Evolutionary conservation across 1,140 invertebrate species (phyloP), one percentile per base, ranked within the genome.

Genomic region (Scaptomyza pallida): DNA sequence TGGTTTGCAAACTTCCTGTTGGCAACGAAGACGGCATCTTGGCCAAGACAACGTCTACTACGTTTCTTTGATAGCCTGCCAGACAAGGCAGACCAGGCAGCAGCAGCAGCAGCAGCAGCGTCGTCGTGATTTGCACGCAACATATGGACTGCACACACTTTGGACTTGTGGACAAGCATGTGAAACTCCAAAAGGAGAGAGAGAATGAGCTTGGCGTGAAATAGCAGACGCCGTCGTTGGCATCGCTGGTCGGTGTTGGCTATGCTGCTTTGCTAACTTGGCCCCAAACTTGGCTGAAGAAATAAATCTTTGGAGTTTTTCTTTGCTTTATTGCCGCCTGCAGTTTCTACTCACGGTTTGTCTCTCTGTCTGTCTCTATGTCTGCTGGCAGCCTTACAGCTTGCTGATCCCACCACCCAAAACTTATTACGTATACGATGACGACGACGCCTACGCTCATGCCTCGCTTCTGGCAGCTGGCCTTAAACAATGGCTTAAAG

Each of bases 1-100:
- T 89, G 78, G 83, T 89, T 89, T 89, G 79, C 83, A 83, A 89
- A 89, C 83, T 88, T 88, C 82, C 82, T 82, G 82, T 82, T 89
- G 78, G 77, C 77, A 85, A 82, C 70, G 82, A 12, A 23, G 44
- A 45, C 41, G 44, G 26, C 44, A 65, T 67, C 62, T 72, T 60
- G 63, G 69, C 69, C 55, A 52, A 57, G 56, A 72, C 41, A 71
- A 40, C 17, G 54, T 50, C 13, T 45, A 23, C 10, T 30, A n/a
- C n/a, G n/a, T n/a, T 26, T 82, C 74, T 68, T 83, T 75, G 74
- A 74, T 85, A 85, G 77, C 77, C 61, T 35, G 65, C 47, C 64
- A n/a, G 64, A 15, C 64, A 9, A 30, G 16, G 19, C 35, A 59
- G 23, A 3, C 33, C 50, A 37, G 37, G 30, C 23, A 56, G n/a